A percentile compares a stretch with the other conserved stretches of the same genome.
These are phyloP conservation scores for Acanthornis magna DNA, from an alignment of 2,797 vertebrate genomes.

Conservation along the genomic window DNA sequence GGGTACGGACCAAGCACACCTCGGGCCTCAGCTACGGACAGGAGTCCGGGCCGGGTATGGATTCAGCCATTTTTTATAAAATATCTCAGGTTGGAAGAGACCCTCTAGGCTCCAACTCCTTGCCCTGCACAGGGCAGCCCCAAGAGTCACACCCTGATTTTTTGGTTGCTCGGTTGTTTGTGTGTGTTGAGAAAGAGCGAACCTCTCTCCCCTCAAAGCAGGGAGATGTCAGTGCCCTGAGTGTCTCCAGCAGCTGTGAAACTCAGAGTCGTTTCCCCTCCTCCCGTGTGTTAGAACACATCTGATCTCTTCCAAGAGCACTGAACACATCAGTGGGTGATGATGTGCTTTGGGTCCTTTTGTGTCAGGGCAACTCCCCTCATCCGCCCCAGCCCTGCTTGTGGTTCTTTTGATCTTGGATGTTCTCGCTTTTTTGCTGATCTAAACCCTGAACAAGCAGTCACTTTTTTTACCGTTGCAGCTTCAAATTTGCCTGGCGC, in stretches of 20 bases:
- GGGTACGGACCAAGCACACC: slow-evolving; percentile 92
- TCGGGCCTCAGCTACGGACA: slow-evolving; percentile 91
- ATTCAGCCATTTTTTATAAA: fast-evolving
- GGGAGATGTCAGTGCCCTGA: not conserved
- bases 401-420: slow-evolving; percentile 46
- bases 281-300: not conserved
- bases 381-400: not conserved
- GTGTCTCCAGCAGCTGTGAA: not conserved
- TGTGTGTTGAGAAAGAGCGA: not conserved
- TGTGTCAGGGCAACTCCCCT: not conserved
- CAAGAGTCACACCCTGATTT: not conserved
- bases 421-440: not conserved
- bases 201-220: not conserved
- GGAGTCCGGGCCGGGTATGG: slow-evolving; percentile 90
- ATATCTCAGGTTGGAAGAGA: fast-evolving
- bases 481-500: not conserved
- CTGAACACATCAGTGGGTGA: not conserved
- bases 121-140: not conserved
- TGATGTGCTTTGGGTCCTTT: not conserved
- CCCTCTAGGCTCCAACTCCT: fast-evolving
- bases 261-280: not conserved
- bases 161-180: not conserved
- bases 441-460: not conserved
- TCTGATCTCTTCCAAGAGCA: not conserved
- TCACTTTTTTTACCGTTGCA: not conserved